Evolutionary conservation across 2,797 vertebrate genomes (phyloP).

Genomic region (Florisuga fusca): DNA sequence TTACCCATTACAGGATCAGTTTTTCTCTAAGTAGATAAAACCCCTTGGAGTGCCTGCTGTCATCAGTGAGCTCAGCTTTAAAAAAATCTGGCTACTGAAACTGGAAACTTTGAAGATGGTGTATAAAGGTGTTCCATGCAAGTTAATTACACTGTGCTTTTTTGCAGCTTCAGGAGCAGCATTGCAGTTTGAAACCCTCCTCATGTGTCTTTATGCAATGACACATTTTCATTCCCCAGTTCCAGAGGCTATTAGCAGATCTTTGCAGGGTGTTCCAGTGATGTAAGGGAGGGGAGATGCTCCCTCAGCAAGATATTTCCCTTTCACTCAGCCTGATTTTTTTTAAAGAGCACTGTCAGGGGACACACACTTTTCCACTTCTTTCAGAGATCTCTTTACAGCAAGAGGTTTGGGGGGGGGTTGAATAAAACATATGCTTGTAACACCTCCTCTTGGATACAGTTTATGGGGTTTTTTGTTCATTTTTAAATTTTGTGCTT

Average conservation of each 20-base stretch:
- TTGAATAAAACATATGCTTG: not conserved
- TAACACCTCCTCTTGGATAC: not conserved
- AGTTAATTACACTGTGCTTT: not conserved
- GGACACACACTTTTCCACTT: rapidly evolving
- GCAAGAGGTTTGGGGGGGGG: not conserved
- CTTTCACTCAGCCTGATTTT: not conserved
- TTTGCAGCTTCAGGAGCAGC: not conserved
- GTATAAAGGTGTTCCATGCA: not conserved
- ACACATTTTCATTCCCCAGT: not conserved
- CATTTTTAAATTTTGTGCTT: not conserved
- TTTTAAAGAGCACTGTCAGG: not conserved
- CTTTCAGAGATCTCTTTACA: not conserved
- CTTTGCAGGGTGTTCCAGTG: not conserved
- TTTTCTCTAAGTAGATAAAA: not conserved
- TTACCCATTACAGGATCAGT: not conserved
- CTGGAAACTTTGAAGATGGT: not conserved
- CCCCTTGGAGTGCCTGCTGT: too few species aligned
- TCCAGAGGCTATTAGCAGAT: not conserved
- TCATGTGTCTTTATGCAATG: not conserved
- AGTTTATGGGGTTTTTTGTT: not conserved
- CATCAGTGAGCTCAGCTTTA: not conserved
- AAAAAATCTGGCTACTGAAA: not conserved
- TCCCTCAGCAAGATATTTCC: not conserved
- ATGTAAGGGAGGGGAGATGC: rapidly evolving
- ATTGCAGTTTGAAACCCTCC: not conserved